A percentile compares a stretch with the other conserved stretches of the same genome.
Evolutionary conservation across 2,797 vertebrate genomes (phyloP).

Genomic region (Macrochelys suwanniensis): DNA sequence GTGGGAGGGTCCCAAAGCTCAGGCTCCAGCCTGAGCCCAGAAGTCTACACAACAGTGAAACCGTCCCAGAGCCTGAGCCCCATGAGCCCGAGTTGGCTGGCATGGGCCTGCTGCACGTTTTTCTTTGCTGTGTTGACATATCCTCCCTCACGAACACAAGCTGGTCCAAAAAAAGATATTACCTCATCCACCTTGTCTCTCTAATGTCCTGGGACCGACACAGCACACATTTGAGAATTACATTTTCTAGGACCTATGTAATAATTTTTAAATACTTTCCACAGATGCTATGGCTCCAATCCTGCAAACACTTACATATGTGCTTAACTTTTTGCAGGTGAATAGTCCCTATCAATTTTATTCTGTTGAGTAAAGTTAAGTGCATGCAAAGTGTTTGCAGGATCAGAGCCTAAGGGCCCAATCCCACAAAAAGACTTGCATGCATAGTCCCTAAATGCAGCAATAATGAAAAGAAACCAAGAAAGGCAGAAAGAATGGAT

Average conservation of each 20-base stretch:
- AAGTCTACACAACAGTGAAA: too few relatives aligned
- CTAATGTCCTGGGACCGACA: neutral
- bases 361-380: neutral
- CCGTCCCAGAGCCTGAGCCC: too few relatives aligned
- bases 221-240: neutral
- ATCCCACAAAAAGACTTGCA: neutral
- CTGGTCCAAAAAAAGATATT: too few relatives aligned
- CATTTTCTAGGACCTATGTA: neutral
- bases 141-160: too few relatives aligned
- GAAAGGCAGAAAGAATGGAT: constrained; percentile 8
- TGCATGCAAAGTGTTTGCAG: neutral
- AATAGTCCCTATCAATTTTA: neutral
- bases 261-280: neutral
- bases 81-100: too few relatives aligned
- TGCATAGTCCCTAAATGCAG: neutral
- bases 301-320: neutral
- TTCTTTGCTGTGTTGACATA: too few relatives aligned
- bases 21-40: too few relatives aligned
- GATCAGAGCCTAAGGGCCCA: neutral
- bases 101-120: too few relatives aligned
- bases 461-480: neutral
- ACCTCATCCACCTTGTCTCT: too few relatives aligned
- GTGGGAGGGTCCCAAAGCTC: too few relatives aligned
- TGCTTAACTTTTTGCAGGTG: neutral
- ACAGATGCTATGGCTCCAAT: neutral